Base-by-base conservation (phyloP, 2,797 vertebrate genomes). In the Smutsia temminckii region DNA sequence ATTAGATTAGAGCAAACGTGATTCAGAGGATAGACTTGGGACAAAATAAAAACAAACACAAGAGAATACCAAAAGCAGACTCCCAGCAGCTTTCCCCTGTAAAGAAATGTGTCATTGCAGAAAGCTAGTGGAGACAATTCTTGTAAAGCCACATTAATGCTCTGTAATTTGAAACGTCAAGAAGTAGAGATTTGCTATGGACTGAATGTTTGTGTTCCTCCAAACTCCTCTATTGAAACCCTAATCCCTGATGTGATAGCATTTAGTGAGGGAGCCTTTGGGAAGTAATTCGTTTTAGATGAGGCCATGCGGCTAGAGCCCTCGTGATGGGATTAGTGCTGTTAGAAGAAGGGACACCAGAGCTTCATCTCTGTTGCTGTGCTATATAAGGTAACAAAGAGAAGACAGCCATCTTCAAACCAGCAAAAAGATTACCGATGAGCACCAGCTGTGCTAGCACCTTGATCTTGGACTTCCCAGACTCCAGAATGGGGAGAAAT, bases 111-210 rank as follows among this genome's bases (percentile, higher is more conserved):
- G 8, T 18, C 7, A 17, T 66, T 75, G 1, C 3, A 75, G 7
- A 21, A 93, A 93, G 32, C 9, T 51, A 21, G 10, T 68, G 74
- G 23, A 46, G n/a, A 85, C 16, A 2, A 51, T 78, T 91, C 63
- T 77, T 64, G 27, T 3, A 92, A 92, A 53, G 10, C 5, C 16
- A 40, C 29, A 25, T 34, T 14, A 63, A 71, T 87, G 12, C 3
- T 94, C 66, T 68, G 29, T 80, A 64, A 81, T 77, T 87, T 74
- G 86, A 61, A 91, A 96, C 71, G 3, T 40, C 57, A 80, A 64
- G 40, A 85, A 72, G 8, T 90, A 40, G 14, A 55, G 21, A 74
- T 46, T 74, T 49, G 61, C 20, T 18, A 12, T 49, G 49, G 7
- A 80, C 34, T 79, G 37, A 72, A 85, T 49, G 27, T 51, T 8